phyloP scores from a whole-genome alignment of 2,797 vertebrate species.

The Tamandua tetradactyla region DNA sequence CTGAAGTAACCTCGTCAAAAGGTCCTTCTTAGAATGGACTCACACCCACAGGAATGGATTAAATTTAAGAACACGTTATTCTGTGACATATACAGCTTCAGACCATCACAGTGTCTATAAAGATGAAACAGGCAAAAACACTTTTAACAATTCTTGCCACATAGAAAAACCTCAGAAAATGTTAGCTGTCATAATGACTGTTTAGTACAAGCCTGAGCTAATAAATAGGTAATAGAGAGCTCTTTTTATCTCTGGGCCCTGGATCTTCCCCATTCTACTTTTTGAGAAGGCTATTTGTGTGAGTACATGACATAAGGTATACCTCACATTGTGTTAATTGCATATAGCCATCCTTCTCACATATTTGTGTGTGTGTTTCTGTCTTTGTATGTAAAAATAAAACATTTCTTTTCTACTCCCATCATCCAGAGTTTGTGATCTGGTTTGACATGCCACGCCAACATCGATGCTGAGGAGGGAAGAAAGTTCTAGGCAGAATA shows the following conservation, averaged over 20 bases:
- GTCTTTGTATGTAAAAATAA: not conserved
- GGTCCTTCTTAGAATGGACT: no score
- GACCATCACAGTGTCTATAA: not conserved
- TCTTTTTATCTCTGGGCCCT: not conserved
- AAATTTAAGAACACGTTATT: no score
- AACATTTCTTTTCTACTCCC: not conserved
- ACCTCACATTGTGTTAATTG: not conserved
- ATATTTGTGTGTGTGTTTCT: not conserved
- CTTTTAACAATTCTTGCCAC: not conserved
- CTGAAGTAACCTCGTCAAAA: no score
- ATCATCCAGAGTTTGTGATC: not conserved
- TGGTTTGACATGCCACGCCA: not conserved
- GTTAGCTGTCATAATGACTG: not conserved
- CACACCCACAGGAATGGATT: no score
- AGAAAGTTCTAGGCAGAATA: not conserved
- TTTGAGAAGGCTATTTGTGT: not conserved
- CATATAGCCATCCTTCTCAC: not conserved
- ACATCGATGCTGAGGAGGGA: not conserved
- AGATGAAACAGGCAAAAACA: not conserved
- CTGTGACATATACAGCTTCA: no score
- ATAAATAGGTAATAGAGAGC: not conserved
- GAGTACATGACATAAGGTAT: not conserved
- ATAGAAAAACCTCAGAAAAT: not conserved
- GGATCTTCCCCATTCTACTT: not conserved
- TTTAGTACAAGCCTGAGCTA: not conserved